Evolutionary conservation across 1,140 invertebrate species (phyloP), one percentile per base, ranked within the genome.

Genomic region (Hycleus cichorii): DNA sequence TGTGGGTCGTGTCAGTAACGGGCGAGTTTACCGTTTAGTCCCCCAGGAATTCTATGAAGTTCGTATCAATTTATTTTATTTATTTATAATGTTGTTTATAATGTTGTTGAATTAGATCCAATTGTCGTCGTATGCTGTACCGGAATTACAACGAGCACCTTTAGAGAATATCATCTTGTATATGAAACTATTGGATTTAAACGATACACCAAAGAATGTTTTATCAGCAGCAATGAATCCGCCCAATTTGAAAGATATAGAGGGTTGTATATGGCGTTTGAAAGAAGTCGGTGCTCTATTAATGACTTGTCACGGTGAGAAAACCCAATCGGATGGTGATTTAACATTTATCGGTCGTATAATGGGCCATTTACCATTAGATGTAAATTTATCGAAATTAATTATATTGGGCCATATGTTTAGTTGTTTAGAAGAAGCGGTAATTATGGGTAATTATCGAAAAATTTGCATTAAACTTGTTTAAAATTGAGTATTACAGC

Each of bases 341-440:
- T 66, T 98, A 9, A 97, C 93, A 0, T 88, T 86, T 72, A 76
- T 97, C 58, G 96, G 96, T 1, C 76, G 76, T 27, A 79, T 97
- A 0, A 89, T 97, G 83, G 84, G 88, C 0, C 72, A 74, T 45
- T 74, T 98, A 39, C 95, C 95, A 0, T 65, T 97, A 0, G 89
- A 95, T 69, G 84, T 94, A 9, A 80, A 82, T 43, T 69, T 95
- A 3, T 81, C 88, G 8, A 94, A 95, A 69, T 75, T 98, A 0
- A 90, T 98, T 40, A 77, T 93, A 42, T 74, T 97, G 0, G 95
- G 95, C 1, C 84, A 94, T 72, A 83, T 91, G 10, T 97, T 91
- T 69, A 90, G 89, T 53, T 81, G 91, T 39, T 71, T 97, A 0
- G 83, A 90, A 26, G 93, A 96, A 60, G 77, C 85, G 7, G 83